Evolutionary conservation across 1,140 invertebrate genomes (phyloP).

Genomic region (Asbolus verrucosus): DNA sequence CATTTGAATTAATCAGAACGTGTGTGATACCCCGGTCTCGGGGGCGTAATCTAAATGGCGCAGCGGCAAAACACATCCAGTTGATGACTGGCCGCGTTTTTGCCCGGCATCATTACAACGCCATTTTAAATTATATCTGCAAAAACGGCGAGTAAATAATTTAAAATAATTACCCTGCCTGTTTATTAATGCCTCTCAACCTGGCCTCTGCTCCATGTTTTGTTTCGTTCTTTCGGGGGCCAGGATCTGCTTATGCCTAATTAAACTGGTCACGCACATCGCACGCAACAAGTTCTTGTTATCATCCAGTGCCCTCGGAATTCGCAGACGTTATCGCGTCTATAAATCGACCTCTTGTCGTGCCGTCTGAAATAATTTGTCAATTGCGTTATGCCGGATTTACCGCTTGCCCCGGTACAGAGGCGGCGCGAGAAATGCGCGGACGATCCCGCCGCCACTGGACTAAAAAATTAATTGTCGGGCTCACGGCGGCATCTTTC

Average conservation of each 20-base stretch:
- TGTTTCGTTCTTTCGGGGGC: background rate
- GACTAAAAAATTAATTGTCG: too few species aligned
- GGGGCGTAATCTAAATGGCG: constrained; percentile 31
- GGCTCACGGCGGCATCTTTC: too few species aligned
- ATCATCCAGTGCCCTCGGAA: constrained; percentile 24
- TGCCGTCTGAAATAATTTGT: background rate
- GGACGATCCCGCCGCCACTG: too few species aligned
- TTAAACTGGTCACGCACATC: constrained; percentile 22
- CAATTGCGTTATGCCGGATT: too few species aligned
- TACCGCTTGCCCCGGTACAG: too few species aligned
- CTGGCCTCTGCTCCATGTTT: constrained; percentile 1
- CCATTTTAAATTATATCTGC: constrained; percentile 41
- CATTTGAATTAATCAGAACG: constrained; percentile 44
- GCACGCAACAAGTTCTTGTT: constrained; percentile 30
- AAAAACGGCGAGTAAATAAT: constrained; percentile 45
- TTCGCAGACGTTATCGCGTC: constrained; percentile 15
- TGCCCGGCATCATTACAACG: constrained; percentile 40
- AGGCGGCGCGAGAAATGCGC: too few species aligned
- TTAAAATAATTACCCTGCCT: constrained; percentile 42
- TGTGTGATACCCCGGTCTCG: constrained; percentile 26
- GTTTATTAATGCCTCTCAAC: constrained; percentile 35
- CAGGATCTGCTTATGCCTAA: constrained; percentile 22
- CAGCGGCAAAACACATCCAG: constrained; percentile 20
- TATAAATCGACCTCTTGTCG: constrained; percentile 1
- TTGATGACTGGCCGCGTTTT: constrained; percentile 41